Evolutionary conservation across 2,797 vertebrate genomes (phyloP).

Genomic region (Thamnophis elegans): DNA sequence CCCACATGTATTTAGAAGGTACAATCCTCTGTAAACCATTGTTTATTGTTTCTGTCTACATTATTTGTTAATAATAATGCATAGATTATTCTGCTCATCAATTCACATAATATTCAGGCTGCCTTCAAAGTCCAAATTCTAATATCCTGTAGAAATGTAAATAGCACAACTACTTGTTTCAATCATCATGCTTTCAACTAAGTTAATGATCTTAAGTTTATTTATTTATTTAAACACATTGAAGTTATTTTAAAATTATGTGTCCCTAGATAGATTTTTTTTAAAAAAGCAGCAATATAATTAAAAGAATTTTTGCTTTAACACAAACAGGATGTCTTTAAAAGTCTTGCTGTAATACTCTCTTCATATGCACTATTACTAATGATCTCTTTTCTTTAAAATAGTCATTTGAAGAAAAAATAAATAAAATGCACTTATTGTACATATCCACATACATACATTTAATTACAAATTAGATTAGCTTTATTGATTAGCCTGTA

Average conservation of each 20-base stretch:
- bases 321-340: neutral
- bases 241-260: neutral
- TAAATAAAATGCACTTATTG: conserved; percentile 33
- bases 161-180: conserved; percentile 10
- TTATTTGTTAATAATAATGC: neutral
- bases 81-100: neutral
- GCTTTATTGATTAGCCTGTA: too few species aligned
- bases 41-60: neutral
- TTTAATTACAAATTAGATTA: neutral
- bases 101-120: neutral
- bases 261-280: neutral
- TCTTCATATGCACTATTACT: neutral
- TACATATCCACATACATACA: neutral
- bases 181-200: neutral
- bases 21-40: conserved; percentile 5
- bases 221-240: conserved; percentile 10
- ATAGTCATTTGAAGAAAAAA: conserved; percentile 4
- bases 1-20: neutral
- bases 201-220: conserved; percentile 10
- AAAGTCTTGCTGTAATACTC: neutral
- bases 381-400: conserved; percentile 15
- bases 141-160: conserved; percentile 8
- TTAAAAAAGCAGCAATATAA: neutral
- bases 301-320: neutral
- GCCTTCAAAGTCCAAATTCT: conserved; percentile 17